These are phyloP conservation scores for Hipparchia semele DNA, from an alignment of 2,888 invertebrate species.

Conservation along the genomic window DNA sequence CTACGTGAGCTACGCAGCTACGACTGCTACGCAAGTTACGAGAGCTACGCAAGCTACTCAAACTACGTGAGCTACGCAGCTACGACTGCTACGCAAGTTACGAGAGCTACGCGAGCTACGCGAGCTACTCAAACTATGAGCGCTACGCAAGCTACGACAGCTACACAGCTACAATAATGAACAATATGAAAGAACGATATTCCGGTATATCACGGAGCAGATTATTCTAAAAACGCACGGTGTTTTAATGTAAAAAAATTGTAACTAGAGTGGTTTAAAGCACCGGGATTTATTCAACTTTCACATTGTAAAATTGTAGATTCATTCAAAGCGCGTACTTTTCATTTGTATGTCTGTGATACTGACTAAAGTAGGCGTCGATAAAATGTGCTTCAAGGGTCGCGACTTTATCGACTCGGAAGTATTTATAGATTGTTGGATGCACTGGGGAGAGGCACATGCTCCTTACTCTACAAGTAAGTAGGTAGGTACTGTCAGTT, in stretches of 20 bases:
- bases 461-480: background rate
- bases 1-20: background rate
- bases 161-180: background rate
- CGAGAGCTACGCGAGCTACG: no score
- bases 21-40: background rate
- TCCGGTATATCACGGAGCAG: no score
- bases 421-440: constrained; percentile 15
- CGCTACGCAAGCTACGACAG: background rate
- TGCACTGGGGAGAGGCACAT: background rate
- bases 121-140: no score
- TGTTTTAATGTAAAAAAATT: no score
- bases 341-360: background rate
- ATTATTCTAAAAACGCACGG: background rate
- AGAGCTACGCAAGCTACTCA: background rate
- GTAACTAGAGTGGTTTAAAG: no score
- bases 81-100: background rate
- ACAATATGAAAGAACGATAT: background rate
- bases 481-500: no score
- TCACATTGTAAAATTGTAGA: background rate
- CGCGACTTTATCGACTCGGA: constrained; percentile 17
- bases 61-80: background rate
- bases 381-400: constrained; percentile 12
- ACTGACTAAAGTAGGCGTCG: background rate
- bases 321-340: background rate
- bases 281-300: no score